Evolutionary conservation across 1,140 invertebrate species (phyloP).

Genomic region (Hydropsyche tenuis): DNA sequence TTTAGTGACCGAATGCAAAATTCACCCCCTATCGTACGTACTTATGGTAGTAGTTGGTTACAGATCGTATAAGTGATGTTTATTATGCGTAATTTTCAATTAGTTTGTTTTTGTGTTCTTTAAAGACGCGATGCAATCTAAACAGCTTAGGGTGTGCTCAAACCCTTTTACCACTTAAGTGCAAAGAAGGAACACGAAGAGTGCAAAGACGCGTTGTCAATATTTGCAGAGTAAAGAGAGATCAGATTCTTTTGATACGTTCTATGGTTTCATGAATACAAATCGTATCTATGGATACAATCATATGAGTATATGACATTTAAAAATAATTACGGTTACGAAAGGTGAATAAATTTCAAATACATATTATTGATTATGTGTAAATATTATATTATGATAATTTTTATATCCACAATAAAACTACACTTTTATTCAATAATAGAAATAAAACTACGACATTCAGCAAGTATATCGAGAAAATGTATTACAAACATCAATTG

Average conservation of each 20-base stretch:
- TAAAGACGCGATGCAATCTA: constrained; percentile 5
- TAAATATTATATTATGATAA: background rate
- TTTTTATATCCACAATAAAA: too few relatives aligned
- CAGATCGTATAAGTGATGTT: too few relatives aligned
- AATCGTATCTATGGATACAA: too few relatives aligned
- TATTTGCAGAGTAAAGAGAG: constrained; percentile 28
- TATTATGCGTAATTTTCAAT: too few relatives aligned
- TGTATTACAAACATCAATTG: constrained; percentile 37
- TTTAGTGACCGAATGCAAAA: constrained; percentile 7
- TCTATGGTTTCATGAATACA: background rate
- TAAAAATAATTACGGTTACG: too few relatives aligned
- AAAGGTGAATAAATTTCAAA: background rate
- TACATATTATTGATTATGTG: background rate
- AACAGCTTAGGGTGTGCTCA: background rate
- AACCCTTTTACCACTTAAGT: constrained; percentile 25
- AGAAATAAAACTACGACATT: background rate
- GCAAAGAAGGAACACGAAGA: constrained; percentile 15
- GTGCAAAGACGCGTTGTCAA: constrained; percentile 30
- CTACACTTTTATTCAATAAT: too few relatives aligned
- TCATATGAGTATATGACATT: too few relatives aligned
- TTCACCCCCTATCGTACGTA: background rate
- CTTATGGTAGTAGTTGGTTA: too few relatives aligned
- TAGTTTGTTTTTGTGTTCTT: background rate
- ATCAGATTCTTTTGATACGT: constrained; percentile 9
- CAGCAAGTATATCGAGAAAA: constrained; percentile 7